Evolutionary conservation across 2,797 vertebrate genomes (phyloP).

Genomic region (Aeoliscus strigatus): DNA sequence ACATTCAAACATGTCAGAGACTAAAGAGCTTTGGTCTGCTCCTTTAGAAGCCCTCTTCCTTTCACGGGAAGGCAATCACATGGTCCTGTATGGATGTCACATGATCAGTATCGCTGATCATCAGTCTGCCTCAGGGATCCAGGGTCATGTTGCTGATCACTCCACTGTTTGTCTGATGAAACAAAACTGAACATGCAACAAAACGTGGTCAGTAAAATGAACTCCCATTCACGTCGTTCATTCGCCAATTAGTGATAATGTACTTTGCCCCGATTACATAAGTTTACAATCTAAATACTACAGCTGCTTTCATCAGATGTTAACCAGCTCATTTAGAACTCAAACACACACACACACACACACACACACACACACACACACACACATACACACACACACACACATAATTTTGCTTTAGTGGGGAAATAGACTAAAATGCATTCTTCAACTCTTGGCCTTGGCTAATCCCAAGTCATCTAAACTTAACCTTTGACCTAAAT

Average conservation of each 20-base stretch:
- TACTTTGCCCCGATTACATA: too few relatives aligned
- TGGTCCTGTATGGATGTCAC: slow-evolving; percentile 54
- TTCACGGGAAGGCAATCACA: slow-evolving; percentile 41
- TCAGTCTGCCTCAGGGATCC: slow-evolving; percentile 46
- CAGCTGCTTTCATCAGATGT: slow-evolving; percentile 2
- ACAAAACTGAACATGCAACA: slow-evolving; percentile 12
- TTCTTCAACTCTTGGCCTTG: too few relatives aligned
- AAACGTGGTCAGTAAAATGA: neutral
- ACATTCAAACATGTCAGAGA: slow-evolving; percentile 8
- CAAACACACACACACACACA: neutral
- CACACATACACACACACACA: neutral
- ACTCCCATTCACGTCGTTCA: neutral
- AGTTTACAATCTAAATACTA: neutral
- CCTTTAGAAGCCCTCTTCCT: slow-evolving; percentile 5
- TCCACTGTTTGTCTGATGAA: slow-evolving; percentile 9
- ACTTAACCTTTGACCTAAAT: too few relatives aligned
- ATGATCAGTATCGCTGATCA: slow-evolving; percentile 57
- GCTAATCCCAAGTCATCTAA: too few relatives aligned
- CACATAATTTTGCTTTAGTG: too few relatives aligned
- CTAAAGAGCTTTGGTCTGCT: slow-evolving; percentile 9
- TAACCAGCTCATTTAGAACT: slow-evolving; percentile 3
- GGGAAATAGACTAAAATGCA: too few relatives aligned
- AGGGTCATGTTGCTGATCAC: slow-evolving; percentile 20
- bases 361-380: slow-evolving; percentile 3
- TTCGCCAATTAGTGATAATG: too few relatives aligned